Base-by-base conservation (phyloP, 2,888 invertebrate species). In the Epirrhoe tristata region DNA sequence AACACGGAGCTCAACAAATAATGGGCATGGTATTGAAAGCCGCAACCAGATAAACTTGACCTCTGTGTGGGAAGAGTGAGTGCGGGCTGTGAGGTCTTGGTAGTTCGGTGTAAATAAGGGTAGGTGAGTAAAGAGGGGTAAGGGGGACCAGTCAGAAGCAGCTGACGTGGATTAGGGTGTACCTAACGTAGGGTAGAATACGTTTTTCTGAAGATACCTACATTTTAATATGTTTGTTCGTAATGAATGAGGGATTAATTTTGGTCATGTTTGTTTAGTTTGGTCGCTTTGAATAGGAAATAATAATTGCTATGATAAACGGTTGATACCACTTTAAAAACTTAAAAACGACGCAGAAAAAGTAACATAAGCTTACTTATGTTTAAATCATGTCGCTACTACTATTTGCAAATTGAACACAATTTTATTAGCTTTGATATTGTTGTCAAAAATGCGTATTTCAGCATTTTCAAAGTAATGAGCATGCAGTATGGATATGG, bases 81-180 rank as follows among this genome's bases (percentile, higher is more conserved):
- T 77, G 64, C 73, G 68, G 55, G 65, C 66, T 58, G 65, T 66
- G 70, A 71, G 89, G 79, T 87, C 88, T 81, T 68, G 73, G 67
- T 77, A 77, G 77, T 77, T 72, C 73, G 79, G 79, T 76, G 84
- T 85, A 85, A 85, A 85, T 86, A 85, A 81, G 87, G 87, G 88
- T 85, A 83, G 83, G 81, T 77, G 74, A 69, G 75, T 77, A 74
- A 57, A 51, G 34, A 12, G 71, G 69, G 79, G 75, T 56, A 56
- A 67, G 81, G 79, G 83, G 82, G 77, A 76, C 90, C 92, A 92
- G 92, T 93, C 93, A 91, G 73, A 79, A 87, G 87, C 93, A 93
- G 93, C 93, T 93, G 93, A 93, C 93, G 88, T 78, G 90, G 89
- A 90, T 91, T 90, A 91, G 84, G 91, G 90, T 85, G 89, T 87